These are phyloP conservation scores for human (Homo sapiens) DNA, from an alignment of 2,113 vertebrate genomes.

Conservation along the genomic window DNA sequence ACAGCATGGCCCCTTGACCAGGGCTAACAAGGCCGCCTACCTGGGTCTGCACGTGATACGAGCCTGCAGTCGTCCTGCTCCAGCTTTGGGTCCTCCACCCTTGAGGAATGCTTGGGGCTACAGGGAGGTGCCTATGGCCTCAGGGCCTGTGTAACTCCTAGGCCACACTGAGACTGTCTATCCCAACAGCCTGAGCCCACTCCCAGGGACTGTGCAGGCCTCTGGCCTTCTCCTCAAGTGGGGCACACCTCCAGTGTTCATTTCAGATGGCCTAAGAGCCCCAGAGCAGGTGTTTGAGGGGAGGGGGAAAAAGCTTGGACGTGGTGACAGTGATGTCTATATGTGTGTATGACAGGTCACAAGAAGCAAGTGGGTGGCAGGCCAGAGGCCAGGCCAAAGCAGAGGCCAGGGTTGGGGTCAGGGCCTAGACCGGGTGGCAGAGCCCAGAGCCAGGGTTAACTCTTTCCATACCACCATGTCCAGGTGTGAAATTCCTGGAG, in stretches of 20 bases:
- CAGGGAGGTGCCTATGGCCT: not conserved
- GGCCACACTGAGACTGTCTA: not conserved
- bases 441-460: not conserved
- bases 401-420: too few species aligned
- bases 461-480: not conserved
- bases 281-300: not conserved
- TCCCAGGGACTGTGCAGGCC: not conserved
- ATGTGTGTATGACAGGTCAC: not conserved
- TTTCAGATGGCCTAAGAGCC: not conserved
- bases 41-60: not conserved
- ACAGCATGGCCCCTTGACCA: too few species aligned
- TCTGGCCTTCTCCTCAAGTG: not conserved
- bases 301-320: not conserved
- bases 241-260: not conserved
- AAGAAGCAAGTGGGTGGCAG: not conserved
- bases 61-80: not conserved
- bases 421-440: fast-evolving
- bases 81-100: too few species aligned
- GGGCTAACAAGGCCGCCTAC: not conserved
- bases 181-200: not conserved
- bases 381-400: not conserved
- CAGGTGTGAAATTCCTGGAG: not conserved
- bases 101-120: not conserved
- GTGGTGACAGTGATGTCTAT: not conserved
- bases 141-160: not conserved